These are phyloP conservation scores for Ivindomyrus marchei DNA, from an alignment of 2,113 vertebrate genomes.

Conservation along the genomic window DNA sequence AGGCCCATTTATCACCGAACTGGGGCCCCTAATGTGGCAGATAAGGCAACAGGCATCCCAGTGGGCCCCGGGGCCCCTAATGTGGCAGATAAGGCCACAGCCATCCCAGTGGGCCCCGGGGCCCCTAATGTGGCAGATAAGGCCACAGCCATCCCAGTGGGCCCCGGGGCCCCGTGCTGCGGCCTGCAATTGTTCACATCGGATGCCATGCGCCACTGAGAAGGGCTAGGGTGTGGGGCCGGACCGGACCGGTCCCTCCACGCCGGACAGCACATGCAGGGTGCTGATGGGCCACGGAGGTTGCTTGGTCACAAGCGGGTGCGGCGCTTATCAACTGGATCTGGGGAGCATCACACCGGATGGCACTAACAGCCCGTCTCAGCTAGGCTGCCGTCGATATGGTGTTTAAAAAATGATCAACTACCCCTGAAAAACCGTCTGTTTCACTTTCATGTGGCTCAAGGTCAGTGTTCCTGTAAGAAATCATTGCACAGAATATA, in stretches of 20 bases:
- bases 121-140: constrained; percentile 48
- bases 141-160: too few relatives aligned
- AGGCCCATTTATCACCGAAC: constrained; percentile 51
- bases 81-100: too few relatives aligned
- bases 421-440: not conserved
- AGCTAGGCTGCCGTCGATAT: not conserved
- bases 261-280: not conserved
- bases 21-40: constrained; percentile 51
- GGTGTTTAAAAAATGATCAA: not conserved
- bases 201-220: constrained; percentile 54
- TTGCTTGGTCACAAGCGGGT: not conserved
- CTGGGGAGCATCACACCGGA: not conserved
- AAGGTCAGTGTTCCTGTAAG: not conserved
- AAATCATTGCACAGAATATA: not conserved
- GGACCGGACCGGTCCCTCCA: not conserved
- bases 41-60: constrained; percentile 56
- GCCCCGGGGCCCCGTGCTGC: constrained; percentile 53
- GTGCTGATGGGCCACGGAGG: not conserved
- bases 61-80: constrained; percentile 28
- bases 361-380: not conserved
- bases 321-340: not conserved
- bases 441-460: not conserved
- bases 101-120: constrained; percentile 49
- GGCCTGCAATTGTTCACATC: constrained; percentile 60
- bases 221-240: constrained; percentile 46